These are phyloP conservation scores for Drosophila fuyamai DNA, from an alignment of 1,140 invertebrate genomes.

Conservation along the genomic window DNA sequence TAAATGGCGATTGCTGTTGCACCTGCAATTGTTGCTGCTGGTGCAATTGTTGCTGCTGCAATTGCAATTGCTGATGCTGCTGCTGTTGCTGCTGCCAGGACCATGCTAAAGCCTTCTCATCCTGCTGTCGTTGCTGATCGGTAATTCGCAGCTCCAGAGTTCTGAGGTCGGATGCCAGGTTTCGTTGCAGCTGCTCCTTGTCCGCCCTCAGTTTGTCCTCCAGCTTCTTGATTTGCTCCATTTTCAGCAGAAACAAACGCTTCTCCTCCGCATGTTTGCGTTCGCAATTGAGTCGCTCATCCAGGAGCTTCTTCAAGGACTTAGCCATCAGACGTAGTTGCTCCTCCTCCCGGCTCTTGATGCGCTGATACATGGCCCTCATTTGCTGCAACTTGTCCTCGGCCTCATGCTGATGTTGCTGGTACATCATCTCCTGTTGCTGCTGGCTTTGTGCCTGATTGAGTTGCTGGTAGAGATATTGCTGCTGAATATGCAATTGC, in stretches of 20 bases:
- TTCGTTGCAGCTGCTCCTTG: slow-evolving; percentile 22
- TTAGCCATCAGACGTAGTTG: slow-evolving; percentile 33
- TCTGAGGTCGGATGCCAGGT: slow-evolving; percentile 17
- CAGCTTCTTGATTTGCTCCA: slow-evolving; percentile 48
- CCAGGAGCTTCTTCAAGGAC: slow-evolving; percentile 32
- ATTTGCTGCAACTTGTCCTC: slow-evolving; percentile 49
- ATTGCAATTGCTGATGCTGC: neutral
- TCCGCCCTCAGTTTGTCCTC: slow-evolving; percentile 36
- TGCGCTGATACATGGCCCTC: slow-evolving; percentile 30
- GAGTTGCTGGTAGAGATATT: slow-evolving; percentile 5
- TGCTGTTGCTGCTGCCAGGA: slow-evolving; percentile 40
- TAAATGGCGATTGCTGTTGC: slow-evolving; percentile 24
- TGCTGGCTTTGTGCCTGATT: slow-evolving; percentile 3
- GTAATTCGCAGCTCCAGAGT: slow-evolving; percentile 31
- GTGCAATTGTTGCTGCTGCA: slow-evolving; percentile 10
- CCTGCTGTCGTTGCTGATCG: slow-evolving; percentile 27
- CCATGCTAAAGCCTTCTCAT: slow-evolving; percentile 11
- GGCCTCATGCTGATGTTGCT: slow-evolving; percentile 28
- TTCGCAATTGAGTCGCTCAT: slow-evolving; percentile 28
- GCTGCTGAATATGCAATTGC: slow-evolving; percentile 10
- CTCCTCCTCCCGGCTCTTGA: slow-evolving; percentile 51
- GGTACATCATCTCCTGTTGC: slow-evolving; percentile 17
- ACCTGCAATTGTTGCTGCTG: slow-evolving; percentile 19
- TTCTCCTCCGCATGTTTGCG: slow-evolving; percentile 54
- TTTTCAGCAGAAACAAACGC: slow-evolving; percentile 48